Evolutionary conservation across 1,140 invertebrate genomes (phyloP).

Genomic region (Lithobius niger): DNA sequence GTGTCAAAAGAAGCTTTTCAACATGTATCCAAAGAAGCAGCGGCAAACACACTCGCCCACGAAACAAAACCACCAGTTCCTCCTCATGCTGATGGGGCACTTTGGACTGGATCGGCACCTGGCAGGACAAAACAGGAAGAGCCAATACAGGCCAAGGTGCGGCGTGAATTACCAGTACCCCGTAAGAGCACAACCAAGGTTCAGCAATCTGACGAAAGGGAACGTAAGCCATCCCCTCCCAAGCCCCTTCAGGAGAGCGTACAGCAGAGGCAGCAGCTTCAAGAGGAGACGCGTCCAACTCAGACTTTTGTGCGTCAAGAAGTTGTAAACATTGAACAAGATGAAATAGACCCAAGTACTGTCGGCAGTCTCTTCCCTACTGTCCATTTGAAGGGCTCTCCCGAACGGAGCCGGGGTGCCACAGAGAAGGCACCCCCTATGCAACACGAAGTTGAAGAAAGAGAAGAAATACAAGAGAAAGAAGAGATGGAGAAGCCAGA

Average conservation of each 20-base stretch:
- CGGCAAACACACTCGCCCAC: no score
- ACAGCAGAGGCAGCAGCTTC: not conserved
- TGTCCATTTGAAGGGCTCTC: not conserved
- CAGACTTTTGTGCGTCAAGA: conserved; percentile 16
- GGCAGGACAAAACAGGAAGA: not conserved
- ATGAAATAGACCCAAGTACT: not conserved
- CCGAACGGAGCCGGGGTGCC: not conserved
- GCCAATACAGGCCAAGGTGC: not conserved
- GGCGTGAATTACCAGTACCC: conserved; percentile 2
- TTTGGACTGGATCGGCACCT: not conserved
- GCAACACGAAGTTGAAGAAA: not conserved
- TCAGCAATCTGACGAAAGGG: not conserved
- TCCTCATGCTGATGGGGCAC: no score
- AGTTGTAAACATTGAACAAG: conserved; percentile 15
- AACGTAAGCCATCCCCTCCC: not conserved
- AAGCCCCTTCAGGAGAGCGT: not conserved
- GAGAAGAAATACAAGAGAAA: not conserved
- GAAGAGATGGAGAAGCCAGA: not conserved
- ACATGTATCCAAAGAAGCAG: no score
- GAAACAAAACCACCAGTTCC: no score
- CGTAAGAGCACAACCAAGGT: not conserved
- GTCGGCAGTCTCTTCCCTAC: not conserved
- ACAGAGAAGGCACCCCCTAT: not conserved
- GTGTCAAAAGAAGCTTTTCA: no score
- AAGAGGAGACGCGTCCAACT: conserved; percentile 10